phyloP scores from a whole-genome alignment of 2,113 vertebrate species.

The Tragelaphus strepsiceros region DNA sequence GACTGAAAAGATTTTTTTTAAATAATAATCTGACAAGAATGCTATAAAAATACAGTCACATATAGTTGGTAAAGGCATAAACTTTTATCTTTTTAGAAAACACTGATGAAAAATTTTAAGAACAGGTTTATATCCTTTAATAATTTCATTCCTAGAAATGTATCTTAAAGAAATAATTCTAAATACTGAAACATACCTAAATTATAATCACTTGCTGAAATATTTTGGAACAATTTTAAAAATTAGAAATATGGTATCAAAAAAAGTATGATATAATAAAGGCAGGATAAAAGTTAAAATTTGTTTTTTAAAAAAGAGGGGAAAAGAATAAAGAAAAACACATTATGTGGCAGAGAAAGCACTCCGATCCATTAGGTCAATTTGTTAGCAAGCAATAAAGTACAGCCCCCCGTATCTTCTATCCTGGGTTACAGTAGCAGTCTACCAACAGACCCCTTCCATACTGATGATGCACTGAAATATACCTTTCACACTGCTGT shows the following conservation, averaged over 20 bases:
- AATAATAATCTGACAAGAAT: background rate
- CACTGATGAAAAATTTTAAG: background rate
- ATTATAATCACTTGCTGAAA: background rate
- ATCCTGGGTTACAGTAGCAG: background rate
- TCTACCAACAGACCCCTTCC: background rate
- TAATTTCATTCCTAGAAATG: background rate
- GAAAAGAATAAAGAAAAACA: constrained; percentile 3
- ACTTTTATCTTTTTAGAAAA: constrained; percentile 18
- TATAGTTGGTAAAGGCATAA: background rate
- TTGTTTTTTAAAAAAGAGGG: background rate
- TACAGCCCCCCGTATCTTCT: background rate
- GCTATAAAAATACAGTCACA: background rate
- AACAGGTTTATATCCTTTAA: background rate
- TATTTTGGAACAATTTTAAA: background rate
- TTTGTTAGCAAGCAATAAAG: background rate
- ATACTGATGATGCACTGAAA: background rate
- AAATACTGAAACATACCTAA: background rate
- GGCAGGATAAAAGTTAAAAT: background rate
- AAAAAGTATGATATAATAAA: background rate
- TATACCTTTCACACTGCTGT: background rate
- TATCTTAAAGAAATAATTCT: constrained; percentile 28
- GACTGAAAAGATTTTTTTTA: background rate
- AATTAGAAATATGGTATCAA: background rate
- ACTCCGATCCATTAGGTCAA: background rate
- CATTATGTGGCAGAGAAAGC: background rate